Conservation (phyloP, 2,113 vertebrate species). For the Charadrius vociferus region DNA sequence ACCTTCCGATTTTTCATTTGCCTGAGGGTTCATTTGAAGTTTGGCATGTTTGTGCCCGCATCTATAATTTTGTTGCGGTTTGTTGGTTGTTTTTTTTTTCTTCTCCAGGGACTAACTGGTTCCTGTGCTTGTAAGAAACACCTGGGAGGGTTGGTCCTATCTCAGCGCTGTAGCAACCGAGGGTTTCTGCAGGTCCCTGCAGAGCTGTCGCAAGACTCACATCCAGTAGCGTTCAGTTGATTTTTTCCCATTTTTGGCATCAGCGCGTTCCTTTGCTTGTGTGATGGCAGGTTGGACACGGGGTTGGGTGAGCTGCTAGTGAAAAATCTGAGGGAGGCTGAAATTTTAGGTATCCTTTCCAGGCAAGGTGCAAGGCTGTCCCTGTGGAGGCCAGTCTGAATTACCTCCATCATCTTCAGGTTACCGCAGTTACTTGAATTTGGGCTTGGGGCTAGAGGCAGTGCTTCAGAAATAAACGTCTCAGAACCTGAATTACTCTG, state of each 20-base stretch:
- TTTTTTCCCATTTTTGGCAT: neutral
- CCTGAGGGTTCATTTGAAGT: neutral
- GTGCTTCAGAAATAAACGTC: neutral
- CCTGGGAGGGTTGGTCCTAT: neutral
- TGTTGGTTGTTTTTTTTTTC: too few relatives aligned
- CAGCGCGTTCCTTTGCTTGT: accelerated
- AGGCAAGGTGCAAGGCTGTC: neutral
- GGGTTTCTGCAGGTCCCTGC: neutral
- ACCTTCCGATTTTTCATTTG: neutral
- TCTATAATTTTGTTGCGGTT: neutral
- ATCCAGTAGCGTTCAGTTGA: neutral
- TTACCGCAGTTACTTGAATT: neutral
- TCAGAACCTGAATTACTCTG: neutral
- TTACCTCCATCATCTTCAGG: neutral
- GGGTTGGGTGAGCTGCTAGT: neutral
- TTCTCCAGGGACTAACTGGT: neutral
- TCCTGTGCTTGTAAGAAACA: neutral
- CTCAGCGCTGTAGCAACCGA: accelerated
- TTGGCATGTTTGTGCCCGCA: neutral
- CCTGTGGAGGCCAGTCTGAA: neutral
- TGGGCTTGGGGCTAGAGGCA: neutral
- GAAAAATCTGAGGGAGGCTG: neutral
- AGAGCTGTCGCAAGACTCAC: neutral
- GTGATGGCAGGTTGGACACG: neutral
- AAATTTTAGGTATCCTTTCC: neutral